Base-by-base conservation (phyloP, 2,113 vertebrate genomes). In the Sylvia atricapilla region DNA sequence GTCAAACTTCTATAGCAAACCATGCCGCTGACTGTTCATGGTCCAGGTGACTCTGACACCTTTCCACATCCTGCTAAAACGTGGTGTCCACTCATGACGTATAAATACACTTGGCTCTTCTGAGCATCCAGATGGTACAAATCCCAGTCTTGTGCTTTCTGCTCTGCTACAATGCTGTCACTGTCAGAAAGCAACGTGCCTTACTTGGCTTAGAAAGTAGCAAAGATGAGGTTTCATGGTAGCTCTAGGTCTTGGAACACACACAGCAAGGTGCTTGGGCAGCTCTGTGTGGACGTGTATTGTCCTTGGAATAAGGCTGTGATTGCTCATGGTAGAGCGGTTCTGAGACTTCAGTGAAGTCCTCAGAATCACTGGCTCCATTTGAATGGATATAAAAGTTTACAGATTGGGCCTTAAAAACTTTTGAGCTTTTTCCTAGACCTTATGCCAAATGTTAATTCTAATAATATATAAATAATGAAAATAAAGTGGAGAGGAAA, bases 61-160 rank as follows among this genome's bases (percentile, higher is more conserved):
- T 93, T 47, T 70, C 52, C 33, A 28, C 15, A 13, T 39, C 58
- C 17, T n/a, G 19, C 33, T 66, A 31, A 58, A 69, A 43, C 0
- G 0, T 82, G 13, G 2, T 53, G 69, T 50, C 44, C 39, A 6
- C 28, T 50, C 37, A 7, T 1, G 19, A 13, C 0, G 0, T 10
- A 10, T 22, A 53, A 64, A 69, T 44, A 46, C 18, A 18, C 35
- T 37, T 31, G 20, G 20, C 33, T 55, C 31, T 60, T 52, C 63
- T 55, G 59, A 55, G 67, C 9, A 73, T 53, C 15, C 21, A 13
- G 4, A 2, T 25, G 9, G 49, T 13, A n/a, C 13, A 7, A 25
- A 55, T 41, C 30, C 35, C 22, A 28, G 4, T 10, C 33, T 37
- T 49, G 6, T 66, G 35, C 31, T 44, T 3, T 52, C 59, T 73